Base-by-base conservation (phyloP, 2,797 vertebrate species). In the Phoebastria nigripes region DNA sequence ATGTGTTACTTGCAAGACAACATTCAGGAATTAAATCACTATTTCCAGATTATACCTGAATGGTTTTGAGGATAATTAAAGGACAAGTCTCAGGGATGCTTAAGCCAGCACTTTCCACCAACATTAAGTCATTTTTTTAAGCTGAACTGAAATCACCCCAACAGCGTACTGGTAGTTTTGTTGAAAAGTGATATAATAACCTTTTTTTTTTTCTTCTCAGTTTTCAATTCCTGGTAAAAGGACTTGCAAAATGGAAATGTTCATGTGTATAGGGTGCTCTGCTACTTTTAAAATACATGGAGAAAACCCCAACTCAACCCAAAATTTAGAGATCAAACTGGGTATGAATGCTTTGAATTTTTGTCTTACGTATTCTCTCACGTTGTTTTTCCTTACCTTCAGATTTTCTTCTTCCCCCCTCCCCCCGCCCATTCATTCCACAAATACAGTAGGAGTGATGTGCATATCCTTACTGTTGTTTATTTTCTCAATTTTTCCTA, bases 11-110 rank as follows among this genome's bases (percentile, higher is more conserved):
- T 44, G 22, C n/a, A 82, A 84, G 62, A 70, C 12, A 72, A 4
- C 33, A 37, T 54, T 78, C 56, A 74, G 61, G 17, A 84, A n/a
- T 9, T 87, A 65, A 74, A 84, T 39, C 19, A 44, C 39, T 81
- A 13, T 54, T 74, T 91, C 69, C 20, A 81, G 35, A 61, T 28
- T 63, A 47, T 49, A 76, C n/a, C 11, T 39, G 22, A 73, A 70
- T 66, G 8, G 33, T 74, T 93, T 91, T 51, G 20, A 84, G 47
- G 33, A 81, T 91, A 89, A 89, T 46, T 86, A 73, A 76, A 86
- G 22, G 33, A 61, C 20, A 46, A 44, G 11, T 65, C 46, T 69
- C 37, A 61, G 22, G 17, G 28, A 77, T 83, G 52, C 29, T 82
- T 73, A 89, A 91, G 42, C 3, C 31, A 66, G n/a, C n/a, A 74